A percentile compares a stretch with the other conserved stretches of the same genome.
Conservation (phyloP, 1,140 invertebrate species). For the Arion vulgaris region DNA sequence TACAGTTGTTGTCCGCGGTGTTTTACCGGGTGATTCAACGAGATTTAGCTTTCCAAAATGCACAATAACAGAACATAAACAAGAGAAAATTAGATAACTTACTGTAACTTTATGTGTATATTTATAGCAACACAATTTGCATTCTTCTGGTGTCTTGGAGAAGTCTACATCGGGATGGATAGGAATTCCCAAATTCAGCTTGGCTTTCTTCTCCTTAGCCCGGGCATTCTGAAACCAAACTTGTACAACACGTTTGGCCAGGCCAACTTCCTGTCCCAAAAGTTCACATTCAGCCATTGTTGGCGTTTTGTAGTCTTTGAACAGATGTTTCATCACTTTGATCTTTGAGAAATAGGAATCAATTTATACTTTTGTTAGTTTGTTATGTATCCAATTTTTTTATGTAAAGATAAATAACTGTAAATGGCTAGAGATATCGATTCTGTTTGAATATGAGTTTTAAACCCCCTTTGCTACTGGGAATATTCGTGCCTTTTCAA, state of each 20-base stretch:
- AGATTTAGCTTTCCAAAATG: no score
- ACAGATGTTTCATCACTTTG: conserved; percentile 95
- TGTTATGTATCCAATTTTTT: no score
- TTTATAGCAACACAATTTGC: conserved; percentile 89
- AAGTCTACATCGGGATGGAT: conserved; percentile 58
- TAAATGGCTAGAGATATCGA: no score
- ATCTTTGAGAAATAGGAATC: conserved; percentile 78
- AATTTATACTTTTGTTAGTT: no score
- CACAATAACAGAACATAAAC: no score
- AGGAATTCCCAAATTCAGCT: conserved; percentile 56
- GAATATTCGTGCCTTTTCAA: no score
- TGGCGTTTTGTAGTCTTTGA: conserved; percentile 96
- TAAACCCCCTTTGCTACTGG: no score
- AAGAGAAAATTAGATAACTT: background rate
- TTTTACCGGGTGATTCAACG: no score
- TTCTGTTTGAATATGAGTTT: no score
- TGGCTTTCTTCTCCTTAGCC: conserved; percentile 96
- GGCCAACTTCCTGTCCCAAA: conserved; percentile 90
- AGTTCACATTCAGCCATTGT: conserved; percentile 98
- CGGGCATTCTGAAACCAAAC: conserved; percentile 99
- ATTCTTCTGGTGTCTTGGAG: conserved; percentile 82
- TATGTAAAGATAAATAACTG: no score
- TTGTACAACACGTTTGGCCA: conserved; percentile 93
- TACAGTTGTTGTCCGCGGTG: no score
- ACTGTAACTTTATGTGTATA: conserved; percentile 91